Evolutionary conservation across 2,797 vertebrate species (phyloP), one percentile per base, ranked within the genome.

Genomic region (Petrocephalus schoutedeni): DNA sequence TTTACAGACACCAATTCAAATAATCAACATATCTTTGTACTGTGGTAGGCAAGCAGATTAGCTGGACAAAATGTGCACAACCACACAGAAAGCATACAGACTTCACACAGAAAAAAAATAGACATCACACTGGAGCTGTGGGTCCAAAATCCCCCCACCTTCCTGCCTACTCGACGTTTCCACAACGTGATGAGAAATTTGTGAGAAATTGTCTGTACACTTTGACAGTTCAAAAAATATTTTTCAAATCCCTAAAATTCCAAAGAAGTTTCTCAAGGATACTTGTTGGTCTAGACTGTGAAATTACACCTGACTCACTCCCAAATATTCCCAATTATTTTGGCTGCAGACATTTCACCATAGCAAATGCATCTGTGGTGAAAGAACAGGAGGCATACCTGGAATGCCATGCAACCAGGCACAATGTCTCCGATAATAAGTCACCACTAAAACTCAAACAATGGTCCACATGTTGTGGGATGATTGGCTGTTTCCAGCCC

Each of bases 401-500:
- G 23, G 57, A 80, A 61, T 19, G 2, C 23, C n/a, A 82, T 12
- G 19, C 28, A 45, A 14, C 16, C 12, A 82, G 14, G 59, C 28
- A 45, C 54, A 21, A 49, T 21, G 4, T 41, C 19, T 36, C 41
- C 23, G 9, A 21, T 86, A 86, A 41, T 71, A 56, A 88, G 88
- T 77, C 84, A 32, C 32, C 51, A 45, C 32, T n/a, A 74, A 56
- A 41, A 58, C 56, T 59, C 19, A 59, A 86, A 59, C 36, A 36
- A 36, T 59, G 54, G 3, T 10, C 61, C 74, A 77, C 74, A 36
- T 58, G 45, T 12, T 87, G 87, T 89, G 51, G 53, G 59, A 87
- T 87, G 57, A 71, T 21, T 2, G 23, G 16, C 82, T 86, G 82
- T 86, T 83, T 77, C 51, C 82, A 87, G 89, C 74, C 88, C 61